Conservation (phyloP, 2,888 invertebrate species). For the Zootermopsis nevadensis region DNA sequence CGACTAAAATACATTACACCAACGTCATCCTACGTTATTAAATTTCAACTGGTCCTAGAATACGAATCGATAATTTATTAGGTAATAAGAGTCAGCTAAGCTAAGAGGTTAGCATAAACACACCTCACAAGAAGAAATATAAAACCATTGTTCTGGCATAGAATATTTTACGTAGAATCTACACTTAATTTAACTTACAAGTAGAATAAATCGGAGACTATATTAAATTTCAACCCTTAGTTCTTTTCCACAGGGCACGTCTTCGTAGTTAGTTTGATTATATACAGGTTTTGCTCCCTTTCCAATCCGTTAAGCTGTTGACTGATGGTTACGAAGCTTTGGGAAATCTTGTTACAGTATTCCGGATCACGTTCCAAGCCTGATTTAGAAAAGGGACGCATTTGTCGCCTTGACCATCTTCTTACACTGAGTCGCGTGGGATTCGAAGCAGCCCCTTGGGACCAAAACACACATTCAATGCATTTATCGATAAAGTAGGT, state of each 20-base stretch:
- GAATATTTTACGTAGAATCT: too few species aligned
- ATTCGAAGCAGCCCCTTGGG: background rate
- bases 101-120: too few species aligned
- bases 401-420: background rate
- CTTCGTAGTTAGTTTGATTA: background rate
- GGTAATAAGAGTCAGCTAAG: too few species aligned
- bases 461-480: background rate
- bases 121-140: too few species aligned
- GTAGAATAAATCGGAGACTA: too few species aligned
- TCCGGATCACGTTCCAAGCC: slow-evolving; percentile 12
- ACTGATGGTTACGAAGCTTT: background rate
- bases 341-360: slow-evolving; percentile 11
- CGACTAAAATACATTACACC: too few species aligned
- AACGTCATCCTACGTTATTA: too few species aligned
- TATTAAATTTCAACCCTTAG: background rate
- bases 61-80: too few species aligned
- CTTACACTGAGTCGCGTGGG: background rate
- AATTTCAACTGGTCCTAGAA: too few species aligned
- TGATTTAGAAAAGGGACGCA: background rate
- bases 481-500: background rate
- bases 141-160: too few species aligned
- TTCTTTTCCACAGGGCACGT: background rate
- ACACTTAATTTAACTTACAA: too few species aligned
- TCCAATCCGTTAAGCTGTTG: background rate
- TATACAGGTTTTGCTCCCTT: background rate